Evolutionary conservation across 2,113 vertebrate species (phyloP).

Genomic region (Corvus cornix): DNA sequence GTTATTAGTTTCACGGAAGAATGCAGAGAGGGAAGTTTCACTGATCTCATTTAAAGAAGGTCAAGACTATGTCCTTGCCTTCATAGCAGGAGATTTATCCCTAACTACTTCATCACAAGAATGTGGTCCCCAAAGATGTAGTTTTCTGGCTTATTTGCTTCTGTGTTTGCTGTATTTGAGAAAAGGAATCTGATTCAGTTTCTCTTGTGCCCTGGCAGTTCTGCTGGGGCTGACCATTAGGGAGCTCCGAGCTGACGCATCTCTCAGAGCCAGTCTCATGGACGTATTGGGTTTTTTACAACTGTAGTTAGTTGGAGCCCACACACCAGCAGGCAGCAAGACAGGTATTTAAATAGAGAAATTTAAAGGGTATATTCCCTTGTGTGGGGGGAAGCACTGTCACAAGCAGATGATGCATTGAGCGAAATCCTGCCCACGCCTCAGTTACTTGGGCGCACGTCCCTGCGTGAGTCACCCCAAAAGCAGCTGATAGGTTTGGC

Average conservation of each 20-base stretch:
- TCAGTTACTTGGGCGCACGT: neutral
- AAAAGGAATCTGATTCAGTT: neutral
- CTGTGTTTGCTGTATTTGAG: neutral
- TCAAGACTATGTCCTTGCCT: neutral
- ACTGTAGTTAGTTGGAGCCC: neutral
- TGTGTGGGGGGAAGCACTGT: neutral
- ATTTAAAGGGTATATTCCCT: conserved; percentile 1
- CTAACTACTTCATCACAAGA: neutral
- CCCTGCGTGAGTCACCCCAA: neutral
- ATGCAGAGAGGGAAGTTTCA: neutral
- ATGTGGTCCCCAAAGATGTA: neutral
- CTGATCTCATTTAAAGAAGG: neutral
- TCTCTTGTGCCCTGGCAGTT: neutral
- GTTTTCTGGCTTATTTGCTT: neutral
- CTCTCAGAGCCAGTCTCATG: neutral
- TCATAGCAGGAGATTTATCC: neutral
- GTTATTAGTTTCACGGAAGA: neutral
- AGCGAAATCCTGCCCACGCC: neutral
- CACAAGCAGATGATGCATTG: neutral
- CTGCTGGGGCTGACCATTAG: neutral
- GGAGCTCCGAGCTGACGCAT: fast-evolving
- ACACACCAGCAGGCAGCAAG: neutral
- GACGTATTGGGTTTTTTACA: neutral
- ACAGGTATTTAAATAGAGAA: neutral
- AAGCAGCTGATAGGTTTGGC: neutral